Evolutionary conservation across 2,113 vertebrate genomes (phyloP).

Genomic region (Lampris incognitus): DNA sequence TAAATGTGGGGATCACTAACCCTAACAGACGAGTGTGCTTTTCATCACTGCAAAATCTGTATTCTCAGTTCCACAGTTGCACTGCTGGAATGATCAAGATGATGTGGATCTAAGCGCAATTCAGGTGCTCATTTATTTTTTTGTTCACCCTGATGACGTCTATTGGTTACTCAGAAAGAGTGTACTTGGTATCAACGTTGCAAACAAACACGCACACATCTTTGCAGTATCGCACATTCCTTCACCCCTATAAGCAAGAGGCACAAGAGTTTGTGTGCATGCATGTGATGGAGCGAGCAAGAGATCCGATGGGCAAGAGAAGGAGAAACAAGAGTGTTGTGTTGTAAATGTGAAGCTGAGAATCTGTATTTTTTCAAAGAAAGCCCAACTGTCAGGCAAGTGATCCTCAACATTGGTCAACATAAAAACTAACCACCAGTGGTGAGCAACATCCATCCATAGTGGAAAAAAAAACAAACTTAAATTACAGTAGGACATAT

Average conservation of each 20-base stretch:
- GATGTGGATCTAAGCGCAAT: conserved; percentile 12
- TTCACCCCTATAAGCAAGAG: conserved; percentile 60
- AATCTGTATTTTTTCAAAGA: conserved; percentile 26
- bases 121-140: conserved; percentile 28
- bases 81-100: background rate
- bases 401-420: conserved; percentile 29
- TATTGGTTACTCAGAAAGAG: conserved; percentile 64
- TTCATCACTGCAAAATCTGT: conserved; percentile 4
- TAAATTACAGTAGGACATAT: no score
- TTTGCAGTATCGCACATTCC: conserved; percentile 55
- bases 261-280: conserved; percentile 68
- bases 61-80: background rate
- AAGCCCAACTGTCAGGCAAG: conserved; percentile 49
- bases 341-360: conserved; percentile 56
- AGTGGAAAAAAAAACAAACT: no score
- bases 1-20: no score
- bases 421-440: background rate
- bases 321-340: conserved; percentile 58
- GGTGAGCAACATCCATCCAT: background rate
- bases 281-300: conserved; percentile 64
- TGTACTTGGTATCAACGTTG: background rate
- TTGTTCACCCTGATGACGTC: conserved; percentile 11
- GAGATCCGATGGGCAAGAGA: conserved; percentile 45
- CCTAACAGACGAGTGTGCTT: background rate
- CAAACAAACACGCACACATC: conserved; percentile 33